Evolutionary conservation across 2,113 vertebrate genomes (phyloP), one percentile per base, ranked within the genome.

Genomic region (Octodon degus): DNA sequence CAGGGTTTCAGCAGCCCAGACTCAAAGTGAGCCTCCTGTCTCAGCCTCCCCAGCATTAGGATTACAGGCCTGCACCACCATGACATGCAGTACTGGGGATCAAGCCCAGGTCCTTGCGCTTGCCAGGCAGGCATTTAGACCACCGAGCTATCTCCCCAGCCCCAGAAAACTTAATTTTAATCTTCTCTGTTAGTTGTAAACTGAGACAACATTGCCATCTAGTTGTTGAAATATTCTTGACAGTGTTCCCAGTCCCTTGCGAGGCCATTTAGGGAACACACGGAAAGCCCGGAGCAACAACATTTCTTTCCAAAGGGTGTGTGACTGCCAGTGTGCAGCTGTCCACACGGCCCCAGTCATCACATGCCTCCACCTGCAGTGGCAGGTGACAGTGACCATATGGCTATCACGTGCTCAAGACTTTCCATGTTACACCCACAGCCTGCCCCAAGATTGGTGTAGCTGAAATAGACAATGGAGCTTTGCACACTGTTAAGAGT

Each of bases 321-420:
- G 67, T 0, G 97, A 98, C 98, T 47, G 93, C 98, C 13, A 89
- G 94, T 5, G 98, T 98, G 83, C 96, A 99, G 10, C 40, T 43
- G 74, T 98, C 99, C 34, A 97, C 74, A 43, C 98, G 99, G 98
- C 98, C 98, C 65, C 94, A 67, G 98, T 98, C 84, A 97, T 98
- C 30, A 82, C 11, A 94, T 55, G 70, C 79, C 80, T 79, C 30
- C 2, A 9, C 20, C 7, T n/a, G n/a, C 43, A 43, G 43, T 5
- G 4, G 58, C 37, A 60, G 55, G 67, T 27, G 88, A 76, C 22
- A 19, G 13, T 47, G 5, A 30, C 53, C 62, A 68, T 63, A 30
- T 13, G 25, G 76, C 20, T 6, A 5, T 50, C n/a, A 77, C 37
- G 27, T 70, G 34, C 43, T 79, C 50, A 24, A 70, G 70, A 30